Evolutionary conservation across 2,888 invertebrate species (phyloP), one percentile per base, ranked within the genome.

Genomic region (Laothoe populi): DNA sequence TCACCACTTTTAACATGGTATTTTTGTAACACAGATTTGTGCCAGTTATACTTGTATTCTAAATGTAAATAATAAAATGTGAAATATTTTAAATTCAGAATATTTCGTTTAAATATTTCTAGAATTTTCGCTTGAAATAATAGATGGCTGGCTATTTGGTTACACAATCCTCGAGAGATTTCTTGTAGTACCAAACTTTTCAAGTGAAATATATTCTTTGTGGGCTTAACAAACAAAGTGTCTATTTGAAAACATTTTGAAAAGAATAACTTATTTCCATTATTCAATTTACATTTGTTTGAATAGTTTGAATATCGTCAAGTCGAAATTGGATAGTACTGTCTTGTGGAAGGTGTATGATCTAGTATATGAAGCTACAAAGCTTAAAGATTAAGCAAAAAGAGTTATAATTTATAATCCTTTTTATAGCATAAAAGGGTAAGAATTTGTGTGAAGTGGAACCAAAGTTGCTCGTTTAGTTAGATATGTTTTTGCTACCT

Each of bases 241-340:
- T 53, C 53, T 53, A 53, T 53, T 53, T 11, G 53, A 31, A 48
- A 48, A 53, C 53, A 53, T 4, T 35, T 53, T 53, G 31, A 35
- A 53, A 31, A 53, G 53, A 31, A 31, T 19, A 35, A 53, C 35
- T 53, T 53, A 11, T 53, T 53, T 35, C 35, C 35, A 53, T 53
- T 53, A 53, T 53, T 53, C 53, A 19, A 53, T 35, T 53, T 53
- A 53, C 31, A 53, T 19, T 35, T 11, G 31, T 35, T 35, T 35
- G 53, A 53, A 35, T 53, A 53, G 35, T 35, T n/a, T n/a, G n/a
- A n/a, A n/a, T 19, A 19, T 4, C 19, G 35, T 0, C 16, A 31
- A 4, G n/a, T 5, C 4, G 19, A 19, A 19, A 53, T 35, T 53
- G 16, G 31, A 10, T 53, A n/a, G 8, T 10, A 53, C 2, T 4